Evolutionary conservation across 2,113 vertebrate species (phyloP).

Genomic region (Sula dactylatra): DNA sequence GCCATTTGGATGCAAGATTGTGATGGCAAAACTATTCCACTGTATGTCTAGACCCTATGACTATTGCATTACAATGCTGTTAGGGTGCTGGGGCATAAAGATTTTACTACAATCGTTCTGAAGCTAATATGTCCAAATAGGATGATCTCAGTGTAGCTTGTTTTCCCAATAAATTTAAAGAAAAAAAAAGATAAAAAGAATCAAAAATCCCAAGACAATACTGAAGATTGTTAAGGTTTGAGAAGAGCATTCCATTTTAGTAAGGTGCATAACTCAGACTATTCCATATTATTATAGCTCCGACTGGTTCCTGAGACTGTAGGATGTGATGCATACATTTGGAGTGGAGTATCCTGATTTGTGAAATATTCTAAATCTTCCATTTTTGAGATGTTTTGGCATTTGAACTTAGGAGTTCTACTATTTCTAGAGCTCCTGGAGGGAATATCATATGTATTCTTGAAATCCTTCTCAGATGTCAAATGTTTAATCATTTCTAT

Average conservation of each 20-base stretch:
- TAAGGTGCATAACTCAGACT: background rate
- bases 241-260: background rate
- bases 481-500: background rate
- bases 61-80: constrained; percentile 44
- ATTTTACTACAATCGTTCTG: constrained; percentile 26
- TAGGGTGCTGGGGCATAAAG: constrained; percentile 24
- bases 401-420: background rate
- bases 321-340: background rate
- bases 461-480: background rate
- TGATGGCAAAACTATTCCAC: constrained; percentile 52
- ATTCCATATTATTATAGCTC: background rate
- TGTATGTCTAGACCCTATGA: constrained; percentile 37
- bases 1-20: constrained; percentile 60
- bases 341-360: background rate
- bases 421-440: background rate
- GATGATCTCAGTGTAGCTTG: background rate
- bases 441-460: background rate
- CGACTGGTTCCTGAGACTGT: background rate
- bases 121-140: background rate
- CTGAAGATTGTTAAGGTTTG: background rate
- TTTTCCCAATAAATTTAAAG: background rate
- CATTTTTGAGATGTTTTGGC: background rate
- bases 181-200: background rate
- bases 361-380: background rate
- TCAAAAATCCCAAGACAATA: background rate